phyloP scores from a whole-genome alignment of 1,140 invertebrate genomes.

The Daktulosphaira vitifoliae region DNA sequence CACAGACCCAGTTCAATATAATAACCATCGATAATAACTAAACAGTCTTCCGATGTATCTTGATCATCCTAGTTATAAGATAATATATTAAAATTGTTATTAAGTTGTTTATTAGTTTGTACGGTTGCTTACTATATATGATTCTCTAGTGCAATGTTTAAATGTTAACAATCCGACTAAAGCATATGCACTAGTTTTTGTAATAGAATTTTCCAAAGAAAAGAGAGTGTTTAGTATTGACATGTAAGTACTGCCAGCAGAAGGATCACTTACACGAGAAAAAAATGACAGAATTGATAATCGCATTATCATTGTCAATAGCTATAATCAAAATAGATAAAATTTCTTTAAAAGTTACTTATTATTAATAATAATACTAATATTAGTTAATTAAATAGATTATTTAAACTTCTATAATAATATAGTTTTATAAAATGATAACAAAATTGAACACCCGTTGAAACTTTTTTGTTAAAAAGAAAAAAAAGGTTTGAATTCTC shows the following conservation, averaged over 20 bases:
- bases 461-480: too few species aligned
- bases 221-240: slow-evolving; percentile 92
- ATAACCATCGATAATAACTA: slow-evolving; percentile 74
- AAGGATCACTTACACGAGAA: slow-evolving; percentile 78
- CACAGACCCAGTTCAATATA: slow-evolving; percentile 82
- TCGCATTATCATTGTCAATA: too few species aligned
- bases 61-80: background rate
- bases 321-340: too few species aligned
- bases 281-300: too few species aligned
- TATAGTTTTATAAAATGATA: too few species aligned
- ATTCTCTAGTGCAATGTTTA: too few species aligned
- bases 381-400: too few species aligned
- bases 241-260: slow-evolving; percentile 99
- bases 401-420: too few species aligned
- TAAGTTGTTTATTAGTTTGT: slow-evolving; percentile 35
- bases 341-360: too few species aligned
- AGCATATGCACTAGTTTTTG: slow-evolving; percentile 81
- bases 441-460: too few species aligned
- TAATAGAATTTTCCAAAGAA: slow-evolving; percentile 96
- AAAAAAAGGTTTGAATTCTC: too few species aligned
- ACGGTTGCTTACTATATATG: slow-evolving; percentile 61
- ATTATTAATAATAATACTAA: too few species aligned
- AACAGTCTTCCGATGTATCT: slow-evolving; percentile 46
- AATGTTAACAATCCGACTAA: slow-evolving; percentile 85
- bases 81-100: background rate